Evolutionary conservation across 2,113 vertebrate genomes (phyloP), one percentile per base, ranked within the genome.

Genomic region (Ochotona curzoniae): DNA sequence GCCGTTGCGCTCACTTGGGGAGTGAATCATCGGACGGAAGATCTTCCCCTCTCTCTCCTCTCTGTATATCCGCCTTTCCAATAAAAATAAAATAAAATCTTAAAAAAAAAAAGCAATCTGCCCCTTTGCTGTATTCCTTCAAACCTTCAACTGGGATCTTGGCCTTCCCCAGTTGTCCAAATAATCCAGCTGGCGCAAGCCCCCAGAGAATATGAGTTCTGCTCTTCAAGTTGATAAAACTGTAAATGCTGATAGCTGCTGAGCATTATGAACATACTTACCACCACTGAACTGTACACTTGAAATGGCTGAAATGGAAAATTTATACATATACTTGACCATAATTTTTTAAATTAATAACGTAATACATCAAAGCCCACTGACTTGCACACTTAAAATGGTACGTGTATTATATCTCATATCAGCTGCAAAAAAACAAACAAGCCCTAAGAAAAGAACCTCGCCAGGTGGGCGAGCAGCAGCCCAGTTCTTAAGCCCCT

Each of bases 161-260:
- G 9, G 61, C 57, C 87, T 89, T 87, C 73, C 73, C 11, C 88
- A 23, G 35, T 83, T 93, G 75, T 78, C 61, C 76, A 60, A 94
- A 51, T 81, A 0, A 38, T 25, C 14, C 8, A 8, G n/a, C 47
- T 4, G 4, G 23, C 18, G 25, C 63, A 88, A 60, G 64, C 32
- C 2, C 35, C 63, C 75, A 90, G n/a, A 2, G 14, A 13, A 79
- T 47, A 64, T 5, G 1, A 17, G 86, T 11, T 83, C 79, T 49
- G 63, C 82, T 44, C 64, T 86, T 88, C 23, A 38, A 35, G n/a
- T 57, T 60, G 61, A 44, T 44, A 44, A 44, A 44, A 44, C 38
- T 44, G 49, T 71, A 5, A 67, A 8, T 13, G 7, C 25, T 44
- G 47, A 54, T 44, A 32, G n/a, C 61, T 93, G 67, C 67, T 28